Evolutionary conservation across 1,140 invertebrate genomes (phyloP).

Genomic region (Bombus fervidus): DNA sequence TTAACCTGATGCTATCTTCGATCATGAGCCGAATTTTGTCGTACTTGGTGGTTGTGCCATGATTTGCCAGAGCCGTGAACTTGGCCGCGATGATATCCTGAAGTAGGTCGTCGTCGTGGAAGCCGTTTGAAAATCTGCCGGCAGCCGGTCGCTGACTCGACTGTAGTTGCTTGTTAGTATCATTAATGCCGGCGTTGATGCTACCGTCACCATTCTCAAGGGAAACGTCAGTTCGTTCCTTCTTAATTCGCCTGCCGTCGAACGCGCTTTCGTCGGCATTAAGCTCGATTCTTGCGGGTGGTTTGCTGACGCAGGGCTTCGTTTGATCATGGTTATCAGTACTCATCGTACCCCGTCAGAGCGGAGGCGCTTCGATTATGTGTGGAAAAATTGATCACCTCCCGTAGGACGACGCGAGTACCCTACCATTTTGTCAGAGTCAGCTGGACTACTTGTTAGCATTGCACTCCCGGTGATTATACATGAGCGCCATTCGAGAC

Average conservation of each 20-base stretch:
- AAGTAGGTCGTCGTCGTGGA: conserved; percentile 73
- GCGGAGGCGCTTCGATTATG: conserved; percentile 52
- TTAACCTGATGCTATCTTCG: conserved; percentile 82
- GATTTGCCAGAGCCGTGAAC: conserved; percentile 71
- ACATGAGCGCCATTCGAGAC: conserved; percentile 57
- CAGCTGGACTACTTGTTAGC: conserved; percentile 66
- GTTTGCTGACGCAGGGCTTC: conserved; percentile 59
- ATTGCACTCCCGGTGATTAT: conserved; percentile 52
- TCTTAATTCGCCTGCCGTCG: conserved; percentile 75
- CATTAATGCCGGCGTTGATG: conserved; percentile 28
- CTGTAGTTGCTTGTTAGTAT: conserved; percentile 35
- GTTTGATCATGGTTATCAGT: conserved; percentile 68
- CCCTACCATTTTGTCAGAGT: conserved; percentile 73
- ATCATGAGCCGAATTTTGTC: conserved; percentile 81
- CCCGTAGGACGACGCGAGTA: conserved; percentile 46
- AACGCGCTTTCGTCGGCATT: conserved; percentile 62
- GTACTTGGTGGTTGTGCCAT: conserved; percentile 72
- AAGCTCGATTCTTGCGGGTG: conserved; percentile 62
- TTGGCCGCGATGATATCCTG: conserved; percentile 77
- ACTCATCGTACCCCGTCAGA: conserved; percentile 70
- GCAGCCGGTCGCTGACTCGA: conserved; percentile 41
- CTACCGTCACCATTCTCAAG: conserved; percentile 56
- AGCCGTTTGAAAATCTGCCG: conserved; percentile 73
- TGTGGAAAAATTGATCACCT: conserved; percentile 62
- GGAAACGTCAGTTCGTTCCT: conserved; percentile 69